phyloP scores from a whole-genome alignment of 1,140 invertebrate genomes.

The Lepeophtheirus salmonis region DNA sequence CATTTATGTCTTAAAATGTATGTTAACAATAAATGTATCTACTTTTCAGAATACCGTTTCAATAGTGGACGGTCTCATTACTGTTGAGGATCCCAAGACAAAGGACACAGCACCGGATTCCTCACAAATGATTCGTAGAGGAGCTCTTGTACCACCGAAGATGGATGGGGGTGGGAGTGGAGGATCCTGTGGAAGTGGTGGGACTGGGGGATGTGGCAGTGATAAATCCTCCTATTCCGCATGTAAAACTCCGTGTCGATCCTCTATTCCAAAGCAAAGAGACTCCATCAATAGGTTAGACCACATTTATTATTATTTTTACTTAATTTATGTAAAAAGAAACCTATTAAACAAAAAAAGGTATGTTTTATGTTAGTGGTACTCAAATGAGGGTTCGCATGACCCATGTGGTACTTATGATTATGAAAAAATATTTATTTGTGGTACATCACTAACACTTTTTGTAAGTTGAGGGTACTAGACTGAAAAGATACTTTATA shows the following conservation, averaged over 20 bases:
- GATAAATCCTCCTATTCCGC: neutral
- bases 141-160: constrained; percentile 13
- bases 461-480: too few relatives aligned
- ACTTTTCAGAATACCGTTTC: neutral
- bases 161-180: constrained; percentile 6
- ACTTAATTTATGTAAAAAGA: too few relatives aligned
- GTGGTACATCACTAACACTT: too few relatives aligned
- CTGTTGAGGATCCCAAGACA: constrained; percentile 6
- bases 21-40: too few relatives aligned
- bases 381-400: too few relatives aligned
- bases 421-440: too few relatives aligned
- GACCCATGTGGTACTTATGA: too few relatives aligned
- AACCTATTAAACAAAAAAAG: too few relatives aligned
- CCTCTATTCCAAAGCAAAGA: neutral
- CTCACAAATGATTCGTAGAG: constrained; percentile 3
- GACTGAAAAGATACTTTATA: too few relatives aligned
- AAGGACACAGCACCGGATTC: neutral
- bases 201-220: constrained; percentile 3
- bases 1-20: too few relatives aligned
- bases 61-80: neutral
- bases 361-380: too few relatives aligned
- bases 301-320: too few relatives aligned
- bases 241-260: neutral
- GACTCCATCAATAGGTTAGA: neutral
- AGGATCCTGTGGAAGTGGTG: constrained; percentile 12